Percentiles rank a stretch among this genome's conserved stretches.
Conservation (phyloP, 1,140 invertebrate species). For the Cephus cinctus region DNA sequence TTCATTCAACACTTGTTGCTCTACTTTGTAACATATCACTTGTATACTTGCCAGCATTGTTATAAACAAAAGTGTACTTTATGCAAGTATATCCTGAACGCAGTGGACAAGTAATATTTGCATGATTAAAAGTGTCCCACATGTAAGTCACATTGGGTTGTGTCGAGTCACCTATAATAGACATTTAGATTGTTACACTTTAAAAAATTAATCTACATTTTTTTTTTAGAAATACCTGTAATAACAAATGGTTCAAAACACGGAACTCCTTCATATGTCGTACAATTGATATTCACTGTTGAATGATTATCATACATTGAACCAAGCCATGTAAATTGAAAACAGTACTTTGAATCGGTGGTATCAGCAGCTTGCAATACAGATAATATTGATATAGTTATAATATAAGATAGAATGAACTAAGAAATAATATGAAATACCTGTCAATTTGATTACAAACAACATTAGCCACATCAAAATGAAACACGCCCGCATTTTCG, state of each 20-base stretch:
- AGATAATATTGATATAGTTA: conserved; percentile 2
- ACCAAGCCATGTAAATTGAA: conserved; percentile 29
- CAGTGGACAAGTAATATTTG: conserved; percentile 8
- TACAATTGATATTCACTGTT: conserved; percentile 13
- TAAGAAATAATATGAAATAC: conserved; percentile 18
- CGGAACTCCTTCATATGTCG: conserved; percentile 9
- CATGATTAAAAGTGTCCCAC: conserved; percentile 11
- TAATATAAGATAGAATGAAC: background rate
- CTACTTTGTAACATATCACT: background rate
- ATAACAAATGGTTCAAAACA: conserved; percentile 20
- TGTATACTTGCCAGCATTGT: conserved; percentile 26
- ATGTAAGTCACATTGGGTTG: conserved; percentile 22
- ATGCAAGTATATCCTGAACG: conserved; percentile 23
- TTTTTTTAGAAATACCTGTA: conserved; percentile 13
- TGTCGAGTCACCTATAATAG: conserved; percentile 5
- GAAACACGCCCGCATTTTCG: too few species aligned
- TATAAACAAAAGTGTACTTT: conserved; percentile 31
- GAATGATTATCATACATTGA: background rate
- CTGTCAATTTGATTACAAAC: conserved; percentile 20
- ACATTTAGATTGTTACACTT: background rate
- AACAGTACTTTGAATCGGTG: too few species aligned
- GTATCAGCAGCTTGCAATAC: too few species aligned
- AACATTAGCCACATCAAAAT: too few species aligned
- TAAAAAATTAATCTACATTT: background rate
- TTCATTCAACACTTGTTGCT: background rate